Conservation (phyloP, 2,113 vertebrate genomes). For the Tursiops truncatus region DNA sequence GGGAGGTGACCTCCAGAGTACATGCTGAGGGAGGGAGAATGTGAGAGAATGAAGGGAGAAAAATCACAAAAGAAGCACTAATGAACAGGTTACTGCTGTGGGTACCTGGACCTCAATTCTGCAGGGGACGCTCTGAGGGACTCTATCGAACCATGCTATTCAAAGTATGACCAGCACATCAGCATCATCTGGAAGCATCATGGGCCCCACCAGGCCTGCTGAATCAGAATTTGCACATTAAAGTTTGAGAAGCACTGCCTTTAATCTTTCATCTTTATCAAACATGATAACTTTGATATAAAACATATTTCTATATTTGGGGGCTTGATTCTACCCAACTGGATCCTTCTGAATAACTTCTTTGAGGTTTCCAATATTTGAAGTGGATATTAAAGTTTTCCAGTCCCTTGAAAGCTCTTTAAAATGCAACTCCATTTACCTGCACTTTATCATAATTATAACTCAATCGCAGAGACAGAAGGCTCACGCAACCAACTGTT, state of each 20-base stretch:
- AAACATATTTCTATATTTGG: background rate
- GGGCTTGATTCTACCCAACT: background rate
- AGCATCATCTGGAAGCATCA: fast-evolving
- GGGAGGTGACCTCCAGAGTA: background rate
- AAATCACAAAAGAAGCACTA: background rate
- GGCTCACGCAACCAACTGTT: slow-evolving; percentile 53
- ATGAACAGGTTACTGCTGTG: background rate
- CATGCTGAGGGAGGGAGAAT: background rate
- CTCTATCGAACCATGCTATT: background rate
- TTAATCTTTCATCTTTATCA: background rate
- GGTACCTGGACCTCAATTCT: background rate
- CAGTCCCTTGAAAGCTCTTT: background rate
- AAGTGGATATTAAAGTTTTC: background rate
- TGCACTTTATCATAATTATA: slow-evolving; percentile 33
- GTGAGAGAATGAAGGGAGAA: background rate
- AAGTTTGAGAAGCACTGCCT: background rate
- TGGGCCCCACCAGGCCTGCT: background rate
- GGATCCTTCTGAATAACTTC: background rate
- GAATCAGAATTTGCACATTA: background rate
- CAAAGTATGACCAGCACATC: fast-evolving
- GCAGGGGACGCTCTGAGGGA: background rate
- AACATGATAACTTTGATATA: background rate
- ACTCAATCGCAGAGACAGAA: slow-evolving; percentile 19
- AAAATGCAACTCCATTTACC: slow-evolving; percentile 42
- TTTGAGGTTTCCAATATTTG: background rate